phyloP scores from a whole-genome alignment of 2,888 invertebrate species.

The Drosophila paranaensis region DNA sequence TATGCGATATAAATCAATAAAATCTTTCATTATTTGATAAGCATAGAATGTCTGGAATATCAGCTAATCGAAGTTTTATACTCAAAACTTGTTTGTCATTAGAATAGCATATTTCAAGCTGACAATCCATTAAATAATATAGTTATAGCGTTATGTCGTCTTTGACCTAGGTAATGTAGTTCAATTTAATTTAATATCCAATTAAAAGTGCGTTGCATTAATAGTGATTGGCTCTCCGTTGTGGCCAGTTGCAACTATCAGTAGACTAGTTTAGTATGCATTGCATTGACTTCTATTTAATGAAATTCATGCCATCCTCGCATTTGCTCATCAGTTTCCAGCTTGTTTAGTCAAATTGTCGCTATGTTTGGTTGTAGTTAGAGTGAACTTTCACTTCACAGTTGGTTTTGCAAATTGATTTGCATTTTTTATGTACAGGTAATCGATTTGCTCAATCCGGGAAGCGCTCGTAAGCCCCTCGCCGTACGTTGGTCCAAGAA shows the following conservation, averaged over 20 bases:
- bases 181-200: constrained; percentile 38
- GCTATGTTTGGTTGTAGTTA: constrained; percentile 19
- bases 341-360: constrained; percentile 31
- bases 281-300: constrained; percentile 65
- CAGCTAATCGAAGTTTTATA: too few relatives aligned
- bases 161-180: constrained; percentile 18
- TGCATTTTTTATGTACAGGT: constrained; percentile 87
- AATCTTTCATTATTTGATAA: too few relatives aligned
- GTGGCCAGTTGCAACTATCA: constrained; percentile 41
- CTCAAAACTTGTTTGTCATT: too few relatives aligned
- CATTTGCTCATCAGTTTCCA: neutral
- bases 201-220: constrained; percentile 42
- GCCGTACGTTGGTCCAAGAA: constrained; percentile 98
- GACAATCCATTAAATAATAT: neutral
- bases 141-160: neutral
- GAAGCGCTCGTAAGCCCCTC: constrained; percentile 90
- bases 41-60: too few relatives aligned
- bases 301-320: constrained; percentile 30
- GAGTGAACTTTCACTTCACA: constrained; percentile 34
- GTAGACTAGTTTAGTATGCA: constrained; percentile 38
- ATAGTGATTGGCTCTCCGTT: constrained; percentile 33
- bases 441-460: constrained; percentile 96
- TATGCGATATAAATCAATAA: too few relatives aligned
- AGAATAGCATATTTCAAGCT: too few relatives aligned
- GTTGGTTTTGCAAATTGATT: constrained; percentile 63